These are phyloP conservation scores for Eubasilissa regina DNA, from an alignment of 1,140 invertebrate genomes.

Conservation along the genomic window DNA sequence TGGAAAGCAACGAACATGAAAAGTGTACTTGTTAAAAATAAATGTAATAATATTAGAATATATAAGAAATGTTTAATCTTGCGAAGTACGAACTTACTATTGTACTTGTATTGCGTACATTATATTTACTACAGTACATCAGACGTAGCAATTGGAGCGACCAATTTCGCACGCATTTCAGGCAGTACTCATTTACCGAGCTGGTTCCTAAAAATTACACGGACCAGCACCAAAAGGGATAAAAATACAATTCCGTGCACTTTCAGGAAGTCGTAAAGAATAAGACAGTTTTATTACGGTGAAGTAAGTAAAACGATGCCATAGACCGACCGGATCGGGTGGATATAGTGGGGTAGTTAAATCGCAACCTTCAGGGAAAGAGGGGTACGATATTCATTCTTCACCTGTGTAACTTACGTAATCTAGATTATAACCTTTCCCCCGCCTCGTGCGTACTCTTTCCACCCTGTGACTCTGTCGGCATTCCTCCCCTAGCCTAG, in stretches of 20 bases:
- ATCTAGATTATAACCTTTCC: conserved; percentile 45
- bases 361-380: conserved; percentile 4
- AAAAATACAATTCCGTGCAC: background rate
- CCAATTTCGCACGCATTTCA: background rate
- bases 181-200: too few species aligned
- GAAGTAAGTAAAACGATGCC: too few species aligned
- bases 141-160: too few species aligned
- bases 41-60: too few species aligned
- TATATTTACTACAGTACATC: too few species aligned
- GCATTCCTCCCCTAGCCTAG: background rate
- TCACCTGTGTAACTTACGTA: conserved; percentile 49
- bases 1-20: too few species aligned
- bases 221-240: background rate
- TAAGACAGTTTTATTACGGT: conserved; percentile 4
- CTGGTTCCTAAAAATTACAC: background rate
- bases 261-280: background rate
- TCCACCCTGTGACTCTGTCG: background rate
- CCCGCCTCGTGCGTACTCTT: conserved; percentile 3
- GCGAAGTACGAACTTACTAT: too few species aligned
- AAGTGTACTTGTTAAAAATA: too few species aligned
- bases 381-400: conserved; percentile 33
- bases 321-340: background rate
- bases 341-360: background rate
- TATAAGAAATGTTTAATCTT: too few species aligned
- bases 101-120: too few species aligned